Evolutionary conservation across 1,140 invertebrate genomes (phyloP), one percentile per base, ranked within the genome.

Genomic region (Scaptodrosophila lebanonensis): DNA sequence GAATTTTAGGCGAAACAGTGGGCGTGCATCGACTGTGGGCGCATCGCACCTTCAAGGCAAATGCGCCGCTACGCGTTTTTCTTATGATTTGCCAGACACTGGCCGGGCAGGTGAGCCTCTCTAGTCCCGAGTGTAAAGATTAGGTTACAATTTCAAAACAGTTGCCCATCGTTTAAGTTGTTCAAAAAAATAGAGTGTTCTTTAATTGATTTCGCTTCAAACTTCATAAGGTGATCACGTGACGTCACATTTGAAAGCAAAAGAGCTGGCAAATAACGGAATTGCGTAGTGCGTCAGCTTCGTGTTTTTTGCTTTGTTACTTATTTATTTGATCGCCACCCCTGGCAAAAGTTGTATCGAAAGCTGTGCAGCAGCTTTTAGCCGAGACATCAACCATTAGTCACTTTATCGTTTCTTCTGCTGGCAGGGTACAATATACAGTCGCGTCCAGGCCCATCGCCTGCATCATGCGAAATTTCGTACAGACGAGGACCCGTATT

Each of bases 1-100:
- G 89, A 3, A 90, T 89, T 2, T 59, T 95, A 33, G 94, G 94
- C 3, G 88, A 95, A 2, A 98, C 96, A 0, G 92, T 93, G 27
- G 97, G 97, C 1, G 93, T 94, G 0, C 97, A 99, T 84, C 89
- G 97, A 60, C 86, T 98, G 11, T 99, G 96, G 96, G 91, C 95
- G 0, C 97, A 99, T 87, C 85, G 89, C 27, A 90, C 94, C 0
- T 98, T 95, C 85, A 91, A 92, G 69, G 96, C 96, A 0, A 90
- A 85, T 36, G 88, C 89, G 0, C 89, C 91, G 1, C 71, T 97
- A 0, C 90, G 92, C 63, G 83, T 95, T n/a, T 88, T 95, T 30
- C 88, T 98, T 0, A 93, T 94, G 86, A 29, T 95, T 1, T 91
- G 91, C 53, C 94, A 98, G 66, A 95, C 94, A 0, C 86, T 96